Base-by-base conservation (phyloP, 2,113 vertebrate species). In the Corvus moneduloides region DNA sequence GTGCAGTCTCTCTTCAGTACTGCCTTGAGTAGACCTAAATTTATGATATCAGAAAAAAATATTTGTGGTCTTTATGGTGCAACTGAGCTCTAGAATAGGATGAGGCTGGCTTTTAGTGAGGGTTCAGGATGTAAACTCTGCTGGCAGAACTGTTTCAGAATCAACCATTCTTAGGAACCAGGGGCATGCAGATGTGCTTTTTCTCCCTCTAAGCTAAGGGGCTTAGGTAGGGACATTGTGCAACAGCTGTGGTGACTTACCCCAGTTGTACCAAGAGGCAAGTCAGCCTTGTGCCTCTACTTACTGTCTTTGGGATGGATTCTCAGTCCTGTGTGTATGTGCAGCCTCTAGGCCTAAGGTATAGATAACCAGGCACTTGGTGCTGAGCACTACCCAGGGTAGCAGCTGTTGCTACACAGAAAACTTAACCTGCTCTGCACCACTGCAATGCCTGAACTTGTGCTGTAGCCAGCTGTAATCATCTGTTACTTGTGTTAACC, bases 391-490 rank as follows among this genome's bases (percentile, higher is more conserved):
- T 61, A 10, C 55, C 75, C 43, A 32, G 39, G 26, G 52, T 6
- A 77, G 83, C 83, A 93, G 79, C 85, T 85, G 62, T 46, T 90
- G 74, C 87, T 88, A 8, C 62, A 48, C 71, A 82, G 64, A 56
- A 43, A 48, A 54, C 10, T 82, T 56, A 64, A 68, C 74, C 46
- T 68, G 67, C 79, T 89, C 72, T 86, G 91, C 76, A 51, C 67
- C 43, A 32, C 59, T 43, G 26, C 63, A 93, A 54, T n/a, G 59
- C 81, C 79, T 92, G 68, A 80, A 67, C 14, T 43, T 62, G 59
- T 41, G 51, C 64, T 86, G 68, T 61, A 92, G 76, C 79, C 92
- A 89, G 86, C 66, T 77, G 76, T 66, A 93, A 88, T 92, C 63
- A 72, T 92, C 75, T 32, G 19, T 67, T 89, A 56, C 76, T 90